Evolutionary conservation across 2,888 invertebrate species (phyloP), one percentile per base, ranked within the genome.

Genomic region (Polymixis flavicincta): DNA sequence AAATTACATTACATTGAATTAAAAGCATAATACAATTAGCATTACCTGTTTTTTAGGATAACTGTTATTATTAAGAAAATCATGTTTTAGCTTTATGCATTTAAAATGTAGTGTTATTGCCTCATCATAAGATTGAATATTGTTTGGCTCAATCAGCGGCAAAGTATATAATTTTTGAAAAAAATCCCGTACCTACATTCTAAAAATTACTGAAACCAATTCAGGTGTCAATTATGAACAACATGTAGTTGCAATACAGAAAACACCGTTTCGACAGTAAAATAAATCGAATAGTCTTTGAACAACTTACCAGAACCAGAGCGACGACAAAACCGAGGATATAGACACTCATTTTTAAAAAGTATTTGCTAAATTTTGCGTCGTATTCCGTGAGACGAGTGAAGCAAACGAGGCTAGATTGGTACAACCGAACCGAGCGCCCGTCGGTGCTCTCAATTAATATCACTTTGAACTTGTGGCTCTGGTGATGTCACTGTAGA

Each of bases 401-500:
- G 93, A 80, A 91, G 88, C 90, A 90, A 92, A 89, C 92, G 92
- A 93, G 88, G 91, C 92, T 92, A 88, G 92, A 92, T 92, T 91
- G 92, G 86, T 87, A 92, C 91, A 93, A 92, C 89, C 90, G 86
- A 82, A 84, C 82, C 92, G 91, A 89, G 88, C 91, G 90, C 91
- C 87, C 87, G 88, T 85, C 88, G 89, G 85, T 88, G 90, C 90
- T 89, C 90, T 94, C 95, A 96, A 96, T 96, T 96, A 95, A 92
- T 92, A 92, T 84, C 92, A 92, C 90, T 92, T 88, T 89, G 87
- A 90, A 89, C 91, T 93, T 88, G 89, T 89, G 86, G 86, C 89
- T 92, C 82, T 86, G 96, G 96, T 96, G 96, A 96, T 95, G 95
- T 95, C 96, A 95, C 92, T 90, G 85, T 87, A 37, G 37, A 87